Conservation (phyloP, 1,140 invertebrate species). For the Pachypsylla venusta region DNA sequence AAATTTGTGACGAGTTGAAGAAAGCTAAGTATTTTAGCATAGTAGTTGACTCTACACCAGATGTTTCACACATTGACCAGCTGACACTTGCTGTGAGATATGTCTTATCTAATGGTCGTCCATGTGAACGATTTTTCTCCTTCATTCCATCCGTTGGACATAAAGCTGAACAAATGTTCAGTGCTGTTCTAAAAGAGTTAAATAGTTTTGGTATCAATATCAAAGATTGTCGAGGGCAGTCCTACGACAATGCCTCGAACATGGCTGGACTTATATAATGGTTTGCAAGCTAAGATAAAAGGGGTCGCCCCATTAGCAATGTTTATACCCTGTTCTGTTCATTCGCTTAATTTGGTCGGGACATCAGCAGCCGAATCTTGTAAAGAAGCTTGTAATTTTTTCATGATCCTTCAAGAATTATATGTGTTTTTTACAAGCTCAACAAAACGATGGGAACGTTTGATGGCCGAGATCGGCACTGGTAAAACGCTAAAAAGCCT, state of each 20-base stretch:
- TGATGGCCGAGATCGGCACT: constrained; percentile 6
- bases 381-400: constrained; percentile 14
- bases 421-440: constrained; percentile 11
- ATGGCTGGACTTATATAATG: constrained; percentile 12
- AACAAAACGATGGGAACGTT: too few species aligned
- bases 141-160: constrained; percentile 8
- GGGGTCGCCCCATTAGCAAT: not conserved
- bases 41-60: constrained; percentile 14
- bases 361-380: not conserved
- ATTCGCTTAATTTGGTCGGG: constrained; percentile 9
- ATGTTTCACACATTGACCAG: constrained; percentile 12
- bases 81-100: constrained; percentile 17
- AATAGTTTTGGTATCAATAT: constrained; percentile 13
- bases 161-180: constrained; percentile 12
- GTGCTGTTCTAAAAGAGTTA: constrained; percentile 12
- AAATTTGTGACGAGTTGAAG: constrained; percentile 1
- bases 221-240: constrained; percentile 22
- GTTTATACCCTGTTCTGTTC: constrained; percentile 6
- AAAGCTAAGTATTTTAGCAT: constrained; percentile 11
- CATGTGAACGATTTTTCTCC: constrained; percentile 12
- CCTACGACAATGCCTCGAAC: constrained; percentile 24
- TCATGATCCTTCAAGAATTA: constrained; percentile 7
- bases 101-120: constrained; percentile 13
- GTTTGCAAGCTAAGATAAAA: constrained; percentile 11
- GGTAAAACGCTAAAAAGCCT: constrained; percentile 13